Conservation (phyloP, 2,113 vertebrate species). For the Terrapene triunguis region DNA sequence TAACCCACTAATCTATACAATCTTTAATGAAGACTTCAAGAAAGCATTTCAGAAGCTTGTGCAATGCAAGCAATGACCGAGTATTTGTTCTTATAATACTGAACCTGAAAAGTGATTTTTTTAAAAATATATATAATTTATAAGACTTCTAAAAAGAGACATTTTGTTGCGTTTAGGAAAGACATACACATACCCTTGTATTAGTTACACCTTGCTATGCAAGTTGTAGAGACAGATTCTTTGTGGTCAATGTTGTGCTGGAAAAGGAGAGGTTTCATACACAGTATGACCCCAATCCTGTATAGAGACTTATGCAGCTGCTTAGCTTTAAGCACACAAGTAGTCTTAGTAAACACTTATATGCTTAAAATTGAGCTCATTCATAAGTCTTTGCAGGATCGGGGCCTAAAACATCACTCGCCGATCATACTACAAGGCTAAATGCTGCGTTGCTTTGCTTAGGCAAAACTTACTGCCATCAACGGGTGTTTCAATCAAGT, state of each 20-base stretch:
- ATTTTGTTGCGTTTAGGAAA: constrained; percentile 52
- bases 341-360: not conserved
- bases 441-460: not conserved
- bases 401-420: not conserved
- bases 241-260: constrained; percentile 26
- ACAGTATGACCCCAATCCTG: not conserved
- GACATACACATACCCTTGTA: constrained; percentile 46
- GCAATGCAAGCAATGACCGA: constrained; percentile 86
- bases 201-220: not conserved
- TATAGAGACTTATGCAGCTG: constrained; percentile 7
- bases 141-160: constrained; percentile 26
- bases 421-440: not conserved
- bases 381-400: not conserved
- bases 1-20: constrained; percentile 98
- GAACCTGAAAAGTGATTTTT: not conserved
- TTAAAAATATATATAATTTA: constrained; percentile 20
- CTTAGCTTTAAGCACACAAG: constrained; percentile 16
- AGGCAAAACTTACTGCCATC: not conserved
- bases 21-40: constrained; percentile 99
- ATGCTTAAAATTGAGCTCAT: not conserved
- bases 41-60: constrained; percentile 97
- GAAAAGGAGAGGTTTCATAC: not conserved
- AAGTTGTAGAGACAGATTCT: constrained; percentile 33
- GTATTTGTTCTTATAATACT: constrained; percentile 10
- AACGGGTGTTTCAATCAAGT: not conserved